phyloP scores from a whole-genome alignment of 2,888 invertebrate species.

The Drosophila meridiana region DNA sequence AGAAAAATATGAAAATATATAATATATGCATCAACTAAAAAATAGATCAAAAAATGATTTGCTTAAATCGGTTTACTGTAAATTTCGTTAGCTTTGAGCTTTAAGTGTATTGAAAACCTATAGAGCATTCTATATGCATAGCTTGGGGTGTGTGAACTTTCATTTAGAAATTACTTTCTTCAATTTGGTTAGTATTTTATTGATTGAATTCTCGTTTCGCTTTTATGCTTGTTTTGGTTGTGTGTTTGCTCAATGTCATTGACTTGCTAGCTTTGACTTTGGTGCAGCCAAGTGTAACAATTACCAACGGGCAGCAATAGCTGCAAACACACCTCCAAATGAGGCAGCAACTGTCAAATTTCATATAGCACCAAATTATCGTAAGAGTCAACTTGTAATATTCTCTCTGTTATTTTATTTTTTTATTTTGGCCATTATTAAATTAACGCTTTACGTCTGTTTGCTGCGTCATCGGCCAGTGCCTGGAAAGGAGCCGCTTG shows the following conservation, averaged over 20 bases:
- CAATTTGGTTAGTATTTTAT: slow-evolving; percentile 19
- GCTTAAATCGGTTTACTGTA: not conserved
- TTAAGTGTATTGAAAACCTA: not conserved
- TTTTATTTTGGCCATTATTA: slow-evolving; percentile 71
- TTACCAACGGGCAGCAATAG: slow-evolving; percentile 45
- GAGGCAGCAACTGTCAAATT: slow-evolving; percentile 47
- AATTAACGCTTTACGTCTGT: slow-evolving; percentile 65
- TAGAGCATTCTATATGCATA: too few relatives aligned
- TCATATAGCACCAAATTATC: slow-evolving; percentile 69
- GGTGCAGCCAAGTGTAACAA: slow-evolving; percentile 72
- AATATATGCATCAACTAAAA: not conserved
- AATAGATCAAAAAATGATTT: not conserved
- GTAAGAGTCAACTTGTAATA: slow-evolving; percentile 33
- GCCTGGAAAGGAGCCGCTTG: slow-evolving; percentile 48
- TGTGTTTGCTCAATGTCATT: slow-evolving; percentile 67
- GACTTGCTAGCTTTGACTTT: slow-evolving; percentile 77
- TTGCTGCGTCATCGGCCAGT: slow-evolving; percentile 67
- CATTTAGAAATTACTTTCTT: not conserved
- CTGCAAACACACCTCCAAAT: slow-evolving; percentile 44
- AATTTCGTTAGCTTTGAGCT: not conserved
- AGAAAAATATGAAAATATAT: too few relatives aligned
- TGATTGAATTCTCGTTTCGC: slow-evolving; percentile 26
- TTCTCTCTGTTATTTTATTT: slow-evolving; percentile 1
- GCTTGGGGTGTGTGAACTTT: not conserved
- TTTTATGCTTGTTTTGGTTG: slow-evolving; percentile 23